Percentiles rank a stretch among this genome's conserved stretches.
These are phyloP conservation scores for Tautogolabrus adspersus DNA, from an alignment of 2,113 vertebrate genomes.

Conservation along the genomic window DNA sequence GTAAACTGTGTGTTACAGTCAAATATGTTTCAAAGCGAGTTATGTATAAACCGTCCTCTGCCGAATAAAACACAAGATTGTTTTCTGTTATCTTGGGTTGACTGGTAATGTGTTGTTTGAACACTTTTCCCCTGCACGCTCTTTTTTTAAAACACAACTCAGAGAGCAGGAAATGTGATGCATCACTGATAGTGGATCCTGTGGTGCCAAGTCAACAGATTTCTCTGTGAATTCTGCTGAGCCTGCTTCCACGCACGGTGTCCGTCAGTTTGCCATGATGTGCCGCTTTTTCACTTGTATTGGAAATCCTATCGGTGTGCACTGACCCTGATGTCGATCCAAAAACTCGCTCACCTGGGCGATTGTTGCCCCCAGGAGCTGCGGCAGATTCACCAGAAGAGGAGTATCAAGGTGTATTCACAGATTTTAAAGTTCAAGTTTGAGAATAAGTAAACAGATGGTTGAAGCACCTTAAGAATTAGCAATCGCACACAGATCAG, in stretches of 20 bases:
- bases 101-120: conserved; percentile 26
- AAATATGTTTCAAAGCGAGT: conserved; percentile 6
- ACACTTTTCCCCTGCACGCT: neutral
- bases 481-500: conserved; percentile 38
- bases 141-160: conserved; percentile 43
- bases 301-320: conserved; percentile 9
- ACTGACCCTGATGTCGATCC: conserved; percentile 35
- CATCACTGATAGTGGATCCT: conserved; percentile 43
- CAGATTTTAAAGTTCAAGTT: conserved; percentile 1
- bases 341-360: conserved; percentile 24
- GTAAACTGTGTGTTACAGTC: neutral
- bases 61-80: conserved; percentile 33
- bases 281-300: conserved; percentile 1
- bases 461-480: conserved; percentile 16
- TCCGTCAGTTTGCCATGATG: conserved; percentile 22
- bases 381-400: neutral
- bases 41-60: neutral
- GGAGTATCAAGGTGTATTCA: neutral
- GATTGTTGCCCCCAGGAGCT: conserved; percentile 13
- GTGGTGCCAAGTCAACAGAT: conserved; percentile 61
- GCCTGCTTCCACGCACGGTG: conserved; percentile 19
- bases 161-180: conserved; percentile 60
- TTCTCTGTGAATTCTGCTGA: conserved; percentile 37
- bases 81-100: conserved; percentile 32
- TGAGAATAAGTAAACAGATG: neutral